These are phyloP conservation scores for Stomatorhinus ivindoensis DNA, from an alignment of 2,113 vertebrate species.

Conservation along the genomic window DNA sequence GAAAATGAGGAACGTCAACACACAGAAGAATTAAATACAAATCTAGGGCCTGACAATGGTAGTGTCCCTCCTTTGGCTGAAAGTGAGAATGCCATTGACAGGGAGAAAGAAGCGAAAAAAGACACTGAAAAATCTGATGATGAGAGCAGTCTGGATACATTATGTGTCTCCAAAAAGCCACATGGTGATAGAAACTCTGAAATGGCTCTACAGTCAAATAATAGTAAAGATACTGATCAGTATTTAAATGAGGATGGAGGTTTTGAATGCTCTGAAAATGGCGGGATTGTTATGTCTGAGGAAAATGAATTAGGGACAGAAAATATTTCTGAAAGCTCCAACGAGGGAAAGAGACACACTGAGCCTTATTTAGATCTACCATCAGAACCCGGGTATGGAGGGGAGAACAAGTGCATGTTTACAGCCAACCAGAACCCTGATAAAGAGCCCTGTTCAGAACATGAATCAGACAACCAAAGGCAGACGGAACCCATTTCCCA, in stretches of 20 bases:
- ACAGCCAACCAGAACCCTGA: background rate
- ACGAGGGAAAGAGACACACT: background rate
- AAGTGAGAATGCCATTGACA: background rate
- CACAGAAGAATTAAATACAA: conserved; percentile 24
- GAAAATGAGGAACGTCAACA: conserved; percentile 14
- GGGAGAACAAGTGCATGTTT: background rate
- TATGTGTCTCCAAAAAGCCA: background rate
- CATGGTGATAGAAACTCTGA: background rate
- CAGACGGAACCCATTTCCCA: background rate
- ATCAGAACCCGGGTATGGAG: background rate
- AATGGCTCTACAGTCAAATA: background rate
- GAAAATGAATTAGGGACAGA: background rate
- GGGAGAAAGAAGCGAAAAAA: conserved; percentile 12
- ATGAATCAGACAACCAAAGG: background rate
- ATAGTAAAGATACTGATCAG: background rate
- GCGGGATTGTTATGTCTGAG: background rate
- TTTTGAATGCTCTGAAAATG: background rate
- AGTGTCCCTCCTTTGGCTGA: background rate
- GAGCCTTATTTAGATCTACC: background rate
- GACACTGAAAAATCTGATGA: background rate
- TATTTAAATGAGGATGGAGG: background rate
- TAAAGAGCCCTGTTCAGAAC: background rate
- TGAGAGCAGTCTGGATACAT: background rate
- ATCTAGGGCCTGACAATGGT: conserved; percentile 15
- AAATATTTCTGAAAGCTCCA: background rate